These are phyloP conservation scores for Leucosticte australis DNA, from an alignment of 2,113 vertebrate genomes.

Conservation along the genomic window DNA sequence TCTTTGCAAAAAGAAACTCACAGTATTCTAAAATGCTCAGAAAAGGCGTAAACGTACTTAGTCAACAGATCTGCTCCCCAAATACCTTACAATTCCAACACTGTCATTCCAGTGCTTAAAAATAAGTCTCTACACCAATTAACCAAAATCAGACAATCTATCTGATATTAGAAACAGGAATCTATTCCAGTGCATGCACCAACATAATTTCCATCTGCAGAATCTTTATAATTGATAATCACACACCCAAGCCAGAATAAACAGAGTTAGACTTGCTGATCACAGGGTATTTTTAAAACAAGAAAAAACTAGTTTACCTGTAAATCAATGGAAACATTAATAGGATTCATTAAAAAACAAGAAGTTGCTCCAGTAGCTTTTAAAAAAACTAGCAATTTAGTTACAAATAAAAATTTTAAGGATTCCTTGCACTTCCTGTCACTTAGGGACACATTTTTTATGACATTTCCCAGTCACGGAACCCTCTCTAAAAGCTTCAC, in stretches of 20 bases:
- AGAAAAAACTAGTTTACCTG: not conserved
- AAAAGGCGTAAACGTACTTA: rapidly evolving
- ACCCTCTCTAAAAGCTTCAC: not conserved
- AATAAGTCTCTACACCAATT: not conserved
- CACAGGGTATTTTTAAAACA: not conserved
- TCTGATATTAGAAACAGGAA: not conserved
- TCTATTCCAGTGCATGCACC: not conserved
- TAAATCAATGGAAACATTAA: not conserved
- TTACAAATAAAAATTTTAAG: not conserved
- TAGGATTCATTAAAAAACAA: not conserved
- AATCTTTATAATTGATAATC: not conserved
- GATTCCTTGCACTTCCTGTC: not conserved
- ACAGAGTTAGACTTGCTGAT: not conserved
- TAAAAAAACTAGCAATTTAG: not conserved
- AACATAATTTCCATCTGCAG: not conserved
- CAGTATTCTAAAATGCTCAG: not conserved
- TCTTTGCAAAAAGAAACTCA: not conserved
- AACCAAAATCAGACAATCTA: not conserved
- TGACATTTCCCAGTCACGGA: rapidly evolving
- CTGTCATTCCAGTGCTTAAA: not conserved
- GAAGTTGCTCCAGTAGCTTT: not conserved
- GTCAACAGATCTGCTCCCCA: not conserved
- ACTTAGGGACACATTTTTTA: not conserved
- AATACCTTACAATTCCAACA: not conserved
- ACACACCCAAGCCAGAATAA: not conserved